These are phyloP conservation scores for Dissostichus mawsoni DNA, from an alignment of 2,113 vertebrate species.

Conservation along the genomic window DNA sequence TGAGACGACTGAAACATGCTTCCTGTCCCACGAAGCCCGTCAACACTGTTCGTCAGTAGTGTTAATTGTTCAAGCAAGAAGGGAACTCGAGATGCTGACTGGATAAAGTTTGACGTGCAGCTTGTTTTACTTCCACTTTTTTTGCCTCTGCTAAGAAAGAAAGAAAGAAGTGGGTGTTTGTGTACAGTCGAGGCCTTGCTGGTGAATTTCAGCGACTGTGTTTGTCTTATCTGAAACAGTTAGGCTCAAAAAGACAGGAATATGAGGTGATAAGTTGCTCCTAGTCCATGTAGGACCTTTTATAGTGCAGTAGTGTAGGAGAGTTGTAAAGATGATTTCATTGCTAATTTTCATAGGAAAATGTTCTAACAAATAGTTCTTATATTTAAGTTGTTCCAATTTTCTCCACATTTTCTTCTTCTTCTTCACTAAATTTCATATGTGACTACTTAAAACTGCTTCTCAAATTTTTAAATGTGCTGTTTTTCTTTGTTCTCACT, in stretches of 20 bases:
- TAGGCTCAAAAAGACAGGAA: slow-evolving; percentile 23
- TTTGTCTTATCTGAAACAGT: slow-evolving; percentile 28
- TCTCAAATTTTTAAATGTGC: background rate
- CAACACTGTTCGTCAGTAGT: slow-evolving; percentile 15
- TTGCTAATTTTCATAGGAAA: too few species aligned
- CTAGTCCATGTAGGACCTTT: too few species aligned
- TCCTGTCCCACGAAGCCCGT: slow-evolving; percentile 24
- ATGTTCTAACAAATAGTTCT: background rate
- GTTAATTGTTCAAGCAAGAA: slow-evolving; percentile 3
- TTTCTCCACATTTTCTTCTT: background rate
- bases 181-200: slow-evolving; percentile 10
- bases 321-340: too few species aligned
- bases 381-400: background rate
- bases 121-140: slow-evolving; percentile 48
- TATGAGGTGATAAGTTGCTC: slow-evolving; percentile 17
- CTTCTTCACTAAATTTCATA: background rate
- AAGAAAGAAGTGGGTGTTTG: slow-evolving; percentile 40
- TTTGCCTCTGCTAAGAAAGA: slow-evolving; percentile 2
- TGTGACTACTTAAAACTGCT: background rate
- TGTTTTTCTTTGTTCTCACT: background rate
- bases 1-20: slow-evolving; percentile 29
- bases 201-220: slow-evolving; percentile 21
- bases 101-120: slow-evolving; percentile 51
- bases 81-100: slow-evolving; percentile 44
- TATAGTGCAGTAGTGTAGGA: background rate